These are phyloP conservation scores for Heliconius ethilla DNA, from an alignment of 2,888 invertebrate species.

Conservation along the genomic window DNA sequence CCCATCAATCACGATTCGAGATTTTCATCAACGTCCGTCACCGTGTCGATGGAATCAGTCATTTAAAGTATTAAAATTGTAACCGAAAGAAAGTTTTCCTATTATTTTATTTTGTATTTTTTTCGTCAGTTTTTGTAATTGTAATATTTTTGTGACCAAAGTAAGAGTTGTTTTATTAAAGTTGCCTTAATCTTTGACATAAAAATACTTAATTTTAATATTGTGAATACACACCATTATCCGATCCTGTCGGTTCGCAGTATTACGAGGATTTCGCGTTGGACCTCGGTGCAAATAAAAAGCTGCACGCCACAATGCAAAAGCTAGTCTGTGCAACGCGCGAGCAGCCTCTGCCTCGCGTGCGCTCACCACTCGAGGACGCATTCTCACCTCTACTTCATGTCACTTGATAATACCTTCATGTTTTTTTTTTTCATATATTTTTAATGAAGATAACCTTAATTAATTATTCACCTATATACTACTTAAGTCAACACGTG, in stretches of 20 bases:
- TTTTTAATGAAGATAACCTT: not conserved
- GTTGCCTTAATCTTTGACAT: not conserved
- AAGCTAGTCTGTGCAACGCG: constrained; percentile 86
- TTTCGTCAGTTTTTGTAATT: not conserved
- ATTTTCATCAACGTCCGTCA: constrained; percentile 35
- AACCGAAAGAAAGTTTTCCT: not conserved
- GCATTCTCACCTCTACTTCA: constrained; percentile 57
- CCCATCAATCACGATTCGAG: constrained; percentile 45
- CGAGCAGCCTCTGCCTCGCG: constrained; percentile 80
- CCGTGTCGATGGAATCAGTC: not conserved
- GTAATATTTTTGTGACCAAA: not conserved
- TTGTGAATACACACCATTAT: constrained; percentile 56
- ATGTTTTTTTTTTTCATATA: constrained; percentile 24
- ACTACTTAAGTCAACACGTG: not conserved
- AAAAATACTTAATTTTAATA: too few species aligned
- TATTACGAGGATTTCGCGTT: constrained; percentile 44
- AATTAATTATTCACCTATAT: not conserved
- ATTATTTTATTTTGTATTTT: not conserved
- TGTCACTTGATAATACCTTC: constrained; percentile 30
- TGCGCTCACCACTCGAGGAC: constrained; percentile 56
- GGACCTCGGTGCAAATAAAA: constrained; percentile 84
- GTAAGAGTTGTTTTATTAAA: too few species aligned
- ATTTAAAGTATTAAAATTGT: constrained; percentile 9
- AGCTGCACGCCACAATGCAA: constrained; percentile 88
- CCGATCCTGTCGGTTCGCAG: constrained; percentile 35